A percentile compares a stretch with the other conserved stretches of the same genome.
phyloP scores from a whole-genome alignment of 1,140 invertebrate genomes.

The Xylocopa sonorina region DNA sequence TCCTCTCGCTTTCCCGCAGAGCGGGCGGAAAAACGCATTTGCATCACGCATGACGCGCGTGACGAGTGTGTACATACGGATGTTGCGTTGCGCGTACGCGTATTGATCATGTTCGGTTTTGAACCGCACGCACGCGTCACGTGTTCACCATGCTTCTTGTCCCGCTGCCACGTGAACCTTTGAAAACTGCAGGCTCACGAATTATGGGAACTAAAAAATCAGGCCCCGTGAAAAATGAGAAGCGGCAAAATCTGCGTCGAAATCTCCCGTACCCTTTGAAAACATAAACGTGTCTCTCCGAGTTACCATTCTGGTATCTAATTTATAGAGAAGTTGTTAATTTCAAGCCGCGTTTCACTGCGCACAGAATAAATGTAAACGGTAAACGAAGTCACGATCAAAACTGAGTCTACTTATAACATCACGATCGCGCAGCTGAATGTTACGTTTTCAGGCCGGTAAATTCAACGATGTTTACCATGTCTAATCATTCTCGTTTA shows the following conservation, averaged over 20 bases:
- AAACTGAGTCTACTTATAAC: neutral
- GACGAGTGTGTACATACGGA: neutral
- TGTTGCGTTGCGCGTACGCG: neutral
- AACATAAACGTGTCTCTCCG: too few species aligned
- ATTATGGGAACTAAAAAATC: slow-evolving; percentile 10
- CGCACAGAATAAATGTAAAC: too few species aligned
- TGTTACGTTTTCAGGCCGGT: neutral
- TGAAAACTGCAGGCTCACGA: neutral
- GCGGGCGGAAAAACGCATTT: slow-evolving; percentile 7
- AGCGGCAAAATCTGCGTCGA: too few species aligned
- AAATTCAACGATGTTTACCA: neutral
- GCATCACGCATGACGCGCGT: slow-evolving; percentile 35
- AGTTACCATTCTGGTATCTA: too few species aligned
- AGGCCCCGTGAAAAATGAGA: too few species aligned
- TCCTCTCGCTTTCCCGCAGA: neutral
- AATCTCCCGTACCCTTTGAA: too few species aligned
- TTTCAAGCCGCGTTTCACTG: too few species aligned
- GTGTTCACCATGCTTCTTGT: slow-evolving; percentile 19
- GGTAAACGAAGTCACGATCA: too few species aligned
- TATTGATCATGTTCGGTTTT: slow-evolving; percentile 48
- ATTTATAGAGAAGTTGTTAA: too few species aligned
- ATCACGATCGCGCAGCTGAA: neutral
- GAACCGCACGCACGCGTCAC: slow-evolving; percentile 38
- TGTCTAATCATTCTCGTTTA: neutral
- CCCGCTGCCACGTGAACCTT: slow-evolving; percentile 27